phyloP scores from a whole-genome alignment of 2,797 vertebrate genomes.

The Vespertilio murinus region DNA sequence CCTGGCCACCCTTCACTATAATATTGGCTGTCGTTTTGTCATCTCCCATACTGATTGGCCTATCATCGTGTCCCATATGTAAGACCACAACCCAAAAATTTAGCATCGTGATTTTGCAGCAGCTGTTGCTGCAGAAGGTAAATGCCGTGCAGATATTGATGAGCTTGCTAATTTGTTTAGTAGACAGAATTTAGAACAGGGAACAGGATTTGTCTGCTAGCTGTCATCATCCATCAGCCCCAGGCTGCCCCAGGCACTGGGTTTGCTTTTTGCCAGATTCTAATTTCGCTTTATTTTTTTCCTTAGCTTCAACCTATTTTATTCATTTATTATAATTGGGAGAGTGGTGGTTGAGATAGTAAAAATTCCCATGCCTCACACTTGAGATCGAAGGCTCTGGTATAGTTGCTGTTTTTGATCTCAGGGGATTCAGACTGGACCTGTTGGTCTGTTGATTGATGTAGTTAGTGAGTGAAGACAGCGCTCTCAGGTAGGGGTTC shows the following conservation, averaged over 20 bases:
- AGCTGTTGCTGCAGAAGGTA: constrained; percentile 81
- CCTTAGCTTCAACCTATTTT: constrained; percentile 80
- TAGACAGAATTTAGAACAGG: constrained; percentile 75
- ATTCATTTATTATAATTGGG: constrained; percentile 81
- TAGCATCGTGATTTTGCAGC: constrained; percentile 70
- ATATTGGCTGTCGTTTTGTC: not conserved
- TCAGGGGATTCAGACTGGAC: not conserved
- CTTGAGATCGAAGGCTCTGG: not conserved
- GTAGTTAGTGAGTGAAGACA: not conserved
- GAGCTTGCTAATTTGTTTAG: constrained; percentile 84
- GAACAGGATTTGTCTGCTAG: constrained; percentile 83
- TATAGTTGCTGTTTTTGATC: not conserved
- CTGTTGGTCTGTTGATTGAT: not conserved
- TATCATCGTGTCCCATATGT: not conserved
- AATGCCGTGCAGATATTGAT: constrained; percentile 80
- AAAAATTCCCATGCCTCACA: not conserved
- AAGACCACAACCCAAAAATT: constrained; percentile 59
- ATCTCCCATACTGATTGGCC: not conserved
- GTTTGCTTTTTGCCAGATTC: constrained; percentile 83
- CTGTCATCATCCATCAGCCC: constrained; percentile 85
- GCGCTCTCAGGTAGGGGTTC: accelerated
- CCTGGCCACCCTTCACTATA: not conserved
- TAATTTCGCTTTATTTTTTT: constrained; percentile 83
- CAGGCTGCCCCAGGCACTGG: constrained; percentile 82
- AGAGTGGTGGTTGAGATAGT: constrained; percentile 63